Base-by-base conservation (phyloP, 2,113 vertebrate species). In the Lepisosteus osseus region DNA sequence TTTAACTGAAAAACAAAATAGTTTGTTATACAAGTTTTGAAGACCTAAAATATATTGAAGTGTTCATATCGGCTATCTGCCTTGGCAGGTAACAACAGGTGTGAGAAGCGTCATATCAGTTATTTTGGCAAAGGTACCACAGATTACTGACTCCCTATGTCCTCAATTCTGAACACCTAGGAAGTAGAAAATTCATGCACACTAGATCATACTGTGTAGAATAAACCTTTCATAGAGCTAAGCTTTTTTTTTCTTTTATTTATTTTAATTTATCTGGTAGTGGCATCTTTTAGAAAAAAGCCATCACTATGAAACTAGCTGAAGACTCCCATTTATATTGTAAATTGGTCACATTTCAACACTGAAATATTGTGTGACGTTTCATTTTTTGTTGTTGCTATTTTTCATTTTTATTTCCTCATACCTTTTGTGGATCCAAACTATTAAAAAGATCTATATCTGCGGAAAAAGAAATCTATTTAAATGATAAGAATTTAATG, bases 81-180 rank as follows among this genome's bases (percentile, higher is more conserved):
- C 29, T 80, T 86, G 90, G 90, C 89, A 86, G 90, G 87, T 84
- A 84, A 85, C 85, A 88, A 85, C 85, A 88, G 86, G 86, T 88
- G 83, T 83, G 88, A 83, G 29, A 29, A 29, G 29, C 29, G 1
- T 29, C 29, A 29, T 29, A 29, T 29, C 29, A 29, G 29, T 29
- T 29, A 29, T 29, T 1, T 79, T 86, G 85, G 77, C 86, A 88
- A 87, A 85, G 78, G 84, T 86, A 78, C 82, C 71, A 73, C 86
- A 81, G 84, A 78, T 78, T 80, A 29, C 29, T 29, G 29, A 29
- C 83, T 85, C 87, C 87, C 89, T 83, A 77, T 86, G 82, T 90
- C 82, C 84, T 88, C 87, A 59, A 83, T 78, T 77, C 86, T 90
- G 83, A 80, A 71, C 83, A 88, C 85, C 85, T 87, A 88, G 84